Conservation (phyloP, 1,140 invertebrate species). For the Odontomachus brunneus region DNA sequence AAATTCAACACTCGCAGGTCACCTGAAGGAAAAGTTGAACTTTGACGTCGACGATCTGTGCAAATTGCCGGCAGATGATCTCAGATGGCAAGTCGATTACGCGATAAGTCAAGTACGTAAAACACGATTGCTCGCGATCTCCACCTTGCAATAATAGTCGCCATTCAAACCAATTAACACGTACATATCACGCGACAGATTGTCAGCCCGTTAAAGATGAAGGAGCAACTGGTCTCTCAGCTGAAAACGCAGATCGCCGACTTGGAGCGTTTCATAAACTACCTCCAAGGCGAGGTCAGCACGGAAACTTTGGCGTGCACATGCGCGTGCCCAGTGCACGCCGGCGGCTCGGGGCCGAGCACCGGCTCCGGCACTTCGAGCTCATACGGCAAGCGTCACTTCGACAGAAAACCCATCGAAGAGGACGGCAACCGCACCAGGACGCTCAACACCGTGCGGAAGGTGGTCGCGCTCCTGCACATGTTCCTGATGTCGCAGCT, state of each 20-base stretch:
- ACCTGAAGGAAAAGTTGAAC: constrained; percentile 91
- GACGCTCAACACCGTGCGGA: constrained; percentile 91
- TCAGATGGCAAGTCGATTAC: constrained; percentile 92
- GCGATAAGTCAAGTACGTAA: constrained; percentile 89
- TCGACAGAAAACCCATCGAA: constrained; percentile 69
- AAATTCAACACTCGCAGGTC: constrained; percentile 83
- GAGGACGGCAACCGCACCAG: constrained; percentile 82
- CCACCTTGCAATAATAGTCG: too few species aligned
- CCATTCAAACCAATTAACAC: too few species aligned
- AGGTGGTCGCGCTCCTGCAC: constrained; percentile 94
- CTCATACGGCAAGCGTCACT: constrained; percentile 76
- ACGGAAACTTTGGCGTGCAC: constrained; percentile 86
- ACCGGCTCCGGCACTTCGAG: constrained; percentile 57
- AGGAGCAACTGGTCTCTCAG: constrained; percentile 97
- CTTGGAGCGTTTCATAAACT: constrained; percentile 98
- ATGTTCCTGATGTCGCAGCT: constrained; percentile 97
- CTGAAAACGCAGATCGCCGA: constrained; percentile 98
- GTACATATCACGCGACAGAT: constrained; percentile 87
- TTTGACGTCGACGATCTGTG: constrained; percentile 92
- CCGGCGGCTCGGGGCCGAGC: constrained; percentile 69
- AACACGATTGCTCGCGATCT: neutral
- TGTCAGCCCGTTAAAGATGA: constrained; percentile 97
- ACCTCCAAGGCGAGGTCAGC: constrained; percentile 93
- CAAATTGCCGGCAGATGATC: constrained; percentile 90
- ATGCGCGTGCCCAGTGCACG: constrained; percentile 89